These are phyloP conservation scores for Dufourea novaeangliae DNA, from an alignment of 1,140 invertebrate genomes.

Conservation along the genomic window DNA sequence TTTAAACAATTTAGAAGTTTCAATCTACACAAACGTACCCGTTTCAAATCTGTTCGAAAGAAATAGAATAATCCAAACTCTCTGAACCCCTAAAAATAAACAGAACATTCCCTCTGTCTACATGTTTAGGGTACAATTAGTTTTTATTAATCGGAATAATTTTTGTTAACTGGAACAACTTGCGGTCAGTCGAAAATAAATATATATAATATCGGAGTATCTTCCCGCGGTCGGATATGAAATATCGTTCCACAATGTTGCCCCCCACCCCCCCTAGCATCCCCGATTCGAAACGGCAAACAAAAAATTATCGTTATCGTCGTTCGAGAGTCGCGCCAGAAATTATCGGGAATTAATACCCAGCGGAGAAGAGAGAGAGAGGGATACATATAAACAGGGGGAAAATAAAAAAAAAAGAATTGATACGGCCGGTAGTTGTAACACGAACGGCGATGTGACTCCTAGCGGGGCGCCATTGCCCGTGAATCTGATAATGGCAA, in stretches of 20 bases:
- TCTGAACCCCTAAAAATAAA: too few relatives aligned
- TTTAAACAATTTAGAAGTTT: neutral
- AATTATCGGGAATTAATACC: conserved; percentile 43
- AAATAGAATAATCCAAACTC: too few relatives aligned
- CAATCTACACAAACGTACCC: too few relatives aligned
- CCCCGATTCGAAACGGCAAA: neutral
- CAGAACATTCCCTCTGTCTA: too few relatives aligned
- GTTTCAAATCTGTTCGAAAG: too few relatives aligned
- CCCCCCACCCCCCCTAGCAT: too few relatives aligned
- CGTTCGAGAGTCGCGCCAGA: conserved; percentile 5
- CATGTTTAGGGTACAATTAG: too few relatives aligned
- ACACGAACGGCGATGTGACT: conserved; percentile 51
- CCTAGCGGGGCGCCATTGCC: conserved; percentile 66
- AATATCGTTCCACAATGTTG: neutral
- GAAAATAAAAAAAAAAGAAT: too few relatives aligned
- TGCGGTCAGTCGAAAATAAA: neutral
- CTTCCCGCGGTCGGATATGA: neutral
- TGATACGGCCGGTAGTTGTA: conserved; percentile 39
- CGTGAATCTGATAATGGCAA: conserved; percentile 67
- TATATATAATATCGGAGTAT: too few relatives aligned
- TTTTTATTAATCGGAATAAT: too few relatives aligned
- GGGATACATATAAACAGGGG: too few relatives aligned
- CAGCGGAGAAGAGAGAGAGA: neutral
- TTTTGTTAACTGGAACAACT: neutral
- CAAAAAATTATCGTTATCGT: conserved; percentile 22